Evolutionary conservation across 2,113 vertebrate species (phyloP).

Genomic region (Cryptotis parvus): DNA sequence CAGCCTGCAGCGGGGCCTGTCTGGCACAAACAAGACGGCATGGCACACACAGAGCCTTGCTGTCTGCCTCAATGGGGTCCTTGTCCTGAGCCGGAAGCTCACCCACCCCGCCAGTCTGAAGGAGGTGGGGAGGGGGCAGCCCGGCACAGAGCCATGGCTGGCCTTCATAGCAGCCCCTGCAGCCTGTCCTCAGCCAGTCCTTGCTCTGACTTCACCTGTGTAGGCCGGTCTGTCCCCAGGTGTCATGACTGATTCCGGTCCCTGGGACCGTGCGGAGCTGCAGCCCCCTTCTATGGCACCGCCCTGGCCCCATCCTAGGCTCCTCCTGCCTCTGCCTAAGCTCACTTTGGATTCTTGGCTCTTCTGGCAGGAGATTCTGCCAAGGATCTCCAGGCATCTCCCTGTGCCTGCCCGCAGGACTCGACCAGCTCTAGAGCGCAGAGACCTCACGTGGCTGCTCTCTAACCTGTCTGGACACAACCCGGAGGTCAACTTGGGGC

Average conservation of each 20-base stretch:
- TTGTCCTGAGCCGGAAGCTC: constrained; percentile 66
- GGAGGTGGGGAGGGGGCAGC: neutral
- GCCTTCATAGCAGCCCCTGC: neutral
- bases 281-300: no score
- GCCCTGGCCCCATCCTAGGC: no score
- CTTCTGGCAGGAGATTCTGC: neutral
- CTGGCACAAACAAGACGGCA: constrained; percentile 30
- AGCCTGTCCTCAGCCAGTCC: neutral
- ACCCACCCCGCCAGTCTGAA: neutral
- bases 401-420: rapidly evolving
- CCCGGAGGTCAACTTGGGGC: neutral
- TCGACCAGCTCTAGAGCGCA: neutral
- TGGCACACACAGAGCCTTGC: constrained; percentile 54
- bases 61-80: constrained; percentile 58
- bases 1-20: neutral
- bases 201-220: neutral
- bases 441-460: neutral
- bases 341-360: neutral
- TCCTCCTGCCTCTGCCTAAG: neutral
- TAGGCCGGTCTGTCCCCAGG: no score
- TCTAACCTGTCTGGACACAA: neutral
- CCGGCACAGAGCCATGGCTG: constrained; percentile 9
- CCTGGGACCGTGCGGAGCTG: neutral
- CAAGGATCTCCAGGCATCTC: neutral
- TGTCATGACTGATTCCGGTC: neutral